Evolutionary conservation across 2,113 vertebrate species (phyloP).

Genomic region (Planiliza haematocheilus): DNA sequence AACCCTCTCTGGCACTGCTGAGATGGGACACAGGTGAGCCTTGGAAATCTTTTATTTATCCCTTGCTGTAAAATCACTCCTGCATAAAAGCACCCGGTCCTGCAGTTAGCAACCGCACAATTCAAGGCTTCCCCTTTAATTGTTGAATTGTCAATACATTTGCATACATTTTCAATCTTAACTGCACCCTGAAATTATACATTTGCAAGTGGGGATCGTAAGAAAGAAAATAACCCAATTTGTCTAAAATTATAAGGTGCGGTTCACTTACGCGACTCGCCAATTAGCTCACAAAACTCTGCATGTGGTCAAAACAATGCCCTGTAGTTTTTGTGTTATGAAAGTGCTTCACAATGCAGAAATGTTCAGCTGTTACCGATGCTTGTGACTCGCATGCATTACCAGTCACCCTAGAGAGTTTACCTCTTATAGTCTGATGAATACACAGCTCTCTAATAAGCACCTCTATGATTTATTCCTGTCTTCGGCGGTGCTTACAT

Average conservation of each 20-base stretch:
- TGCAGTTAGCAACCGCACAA: conserved; percentile 66
- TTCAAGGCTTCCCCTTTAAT: conserved; percentile 67
- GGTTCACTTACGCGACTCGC: conserved; percentile 30
- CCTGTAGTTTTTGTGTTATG: conserved; percentile 41
- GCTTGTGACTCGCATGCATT: conserved; percentile 54
- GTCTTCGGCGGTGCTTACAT: conserved; percentile 46
- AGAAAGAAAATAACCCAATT: conserved; percentile 66
- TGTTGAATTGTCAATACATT: conserved; percentile 75
- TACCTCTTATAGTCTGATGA: conserved; percentile 67
- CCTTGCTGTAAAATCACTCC: conserved; percentile 55
- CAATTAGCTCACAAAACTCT: conserved; percentile 71
- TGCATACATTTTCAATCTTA: conserved; percentile 59
- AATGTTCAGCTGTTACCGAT: conserved; percentile 59
- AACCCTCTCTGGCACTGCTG: conserved; percentile 44
- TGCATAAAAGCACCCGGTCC: conserved; percentile 46
- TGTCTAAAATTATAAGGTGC: conserved; percentile 64
- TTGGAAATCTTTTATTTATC: conserved; percentile 67
- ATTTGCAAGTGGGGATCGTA: conserved; percentile 52
- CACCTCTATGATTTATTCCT: conserved; percentile 65
- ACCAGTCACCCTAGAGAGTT: conserved; percentile 68
- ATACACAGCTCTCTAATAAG: conserved; percentile 72
- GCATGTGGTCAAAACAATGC: conserved; percentile 68
- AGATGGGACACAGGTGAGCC: conserved; percentile 70
- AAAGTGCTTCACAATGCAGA: conserved; percentile 69
- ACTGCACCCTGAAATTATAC: conserved; percentile 54